Percentiles rank a stretch among this genome's conserved stretches.
These are phyloP conservation scores for Brachionus rubens DNA, from an alignment of 1,140 invertebrate genomes.

Conservation along the genomic window DNA sequence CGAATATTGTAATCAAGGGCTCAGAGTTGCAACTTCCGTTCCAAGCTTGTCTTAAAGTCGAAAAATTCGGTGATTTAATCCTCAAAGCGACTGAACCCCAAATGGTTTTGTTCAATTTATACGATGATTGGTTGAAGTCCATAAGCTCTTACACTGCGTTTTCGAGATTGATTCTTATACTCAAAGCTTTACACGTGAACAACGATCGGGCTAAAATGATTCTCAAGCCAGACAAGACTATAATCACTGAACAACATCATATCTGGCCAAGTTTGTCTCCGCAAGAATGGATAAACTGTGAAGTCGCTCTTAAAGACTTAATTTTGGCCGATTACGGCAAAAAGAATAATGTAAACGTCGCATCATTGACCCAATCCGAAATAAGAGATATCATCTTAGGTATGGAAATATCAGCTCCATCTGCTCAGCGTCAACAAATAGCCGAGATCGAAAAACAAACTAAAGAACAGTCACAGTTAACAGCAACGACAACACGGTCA, in stretches of 20 bases:
- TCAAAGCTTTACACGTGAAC: slow-evolving; percentile 95
- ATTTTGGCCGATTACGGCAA: slow-evolving; percentile 99
- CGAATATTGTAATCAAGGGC: slow-evolving; percentile 99
- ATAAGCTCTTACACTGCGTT: slow-evolving; percentile 72
- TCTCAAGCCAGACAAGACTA: slow-evolving; percentile 96
- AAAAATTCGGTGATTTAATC: slow-evolving; percentile 98
- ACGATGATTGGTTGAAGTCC: slow-evolving; percentile 95
- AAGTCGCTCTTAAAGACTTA: slow-evolving; percentile 94
- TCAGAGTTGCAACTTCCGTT: slow-evolving; percentile 97
- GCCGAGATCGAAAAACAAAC: slow-evolving; percentile 99
- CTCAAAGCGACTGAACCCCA: slow-evolving; percentile 98
- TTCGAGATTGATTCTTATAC: slow-evolving; percentile 90
- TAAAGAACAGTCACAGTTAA: slow-evolving; percentile 86
- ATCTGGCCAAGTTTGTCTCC: slow-evolving; percentile 97
- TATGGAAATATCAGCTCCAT: slow-evolving; percentile 99
- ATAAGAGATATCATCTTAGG: slow-evolving; percentile 98
- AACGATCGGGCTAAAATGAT: slow-evolving; percentile 97
- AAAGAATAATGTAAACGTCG: slow-evolving; percentile 99
- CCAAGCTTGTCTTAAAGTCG: slow-evolving; percentile 96
- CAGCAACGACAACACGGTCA: slow-evolving; percentile 92
- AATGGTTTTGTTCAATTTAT: slow-evolving; percentile 98
- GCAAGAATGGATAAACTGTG: slow-evolving; percentile 96
- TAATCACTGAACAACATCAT: slow-evolving; percentile 96
- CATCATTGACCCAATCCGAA: slow-evolving; percentile 95
- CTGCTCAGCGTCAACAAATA: slow-evolving; percentile 95